phyloP scores from a whole-genome alignment of 2,797 vertebrate genomes.

The Alfaro cultratus region DNA sequence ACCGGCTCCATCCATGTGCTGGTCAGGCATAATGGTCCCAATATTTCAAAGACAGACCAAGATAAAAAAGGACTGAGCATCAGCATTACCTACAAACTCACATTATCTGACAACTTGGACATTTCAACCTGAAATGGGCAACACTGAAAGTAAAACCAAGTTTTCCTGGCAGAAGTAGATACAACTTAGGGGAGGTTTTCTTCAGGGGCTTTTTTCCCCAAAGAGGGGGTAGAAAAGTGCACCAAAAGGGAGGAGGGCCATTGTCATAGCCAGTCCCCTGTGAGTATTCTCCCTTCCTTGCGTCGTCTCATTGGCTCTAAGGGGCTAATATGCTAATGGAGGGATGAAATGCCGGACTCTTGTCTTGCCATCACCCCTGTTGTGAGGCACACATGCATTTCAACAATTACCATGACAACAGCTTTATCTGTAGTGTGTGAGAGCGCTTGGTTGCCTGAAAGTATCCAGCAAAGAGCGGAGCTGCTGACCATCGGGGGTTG shows the following conservation, averaged over 20 bases:
- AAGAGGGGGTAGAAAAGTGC: constrained; percentile 60
- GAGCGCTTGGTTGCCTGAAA: constrained; percentile 60
- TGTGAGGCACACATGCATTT: constrained; percentile 75
- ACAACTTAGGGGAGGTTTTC: constrained; percentile 62
- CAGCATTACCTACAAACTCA: constrained; percentile 29
- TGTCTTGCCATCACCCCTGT: constrained; percentile 68
- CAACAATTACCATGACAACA: constrained; percentile 79
- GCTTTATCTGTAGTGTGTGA: constrained; percentile 67
- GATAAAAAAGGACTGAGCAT: constrained; percentile 64
- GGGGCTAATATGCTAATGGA: constrained; percentile 80
- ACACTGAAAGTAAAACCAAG: constrained; percentile 33
- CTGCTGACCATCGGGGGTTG: constrained; percentile 3
- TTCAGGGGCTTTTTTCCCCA: constrained; percentile 56
- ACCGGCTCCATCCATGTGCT: constrained; percentile 57
- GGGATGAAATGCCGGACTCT: constrained; percentile 71
- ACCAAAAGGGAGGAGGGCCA: constrained; percentile 64
- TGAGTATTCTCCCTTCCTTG: constrained; percentile 69
- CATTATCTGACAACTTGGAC: constrained; percentile 7
- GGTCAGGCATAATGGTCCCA: constrained; percentile 74
- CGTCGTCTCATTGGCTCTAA: constrained; percentile 77
- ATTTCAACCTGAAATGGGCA: constrained; percentile 22
- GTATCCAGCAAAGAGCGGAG: constrained; percentile 35
- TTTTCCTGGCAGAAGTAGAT: constrained; percentile 51
- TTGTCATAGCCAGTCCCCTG: constrained; percentile 79
- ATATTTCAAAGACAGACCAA: constrained; percentile 73